Percentiles rank a stretch among this genome's conserved stretches.
These are phyloP conservation scores for Ficedula albicollis DNA, from an alignment of 2,797 vertebrate genomes.

Conservation along the genomic window DNA sequence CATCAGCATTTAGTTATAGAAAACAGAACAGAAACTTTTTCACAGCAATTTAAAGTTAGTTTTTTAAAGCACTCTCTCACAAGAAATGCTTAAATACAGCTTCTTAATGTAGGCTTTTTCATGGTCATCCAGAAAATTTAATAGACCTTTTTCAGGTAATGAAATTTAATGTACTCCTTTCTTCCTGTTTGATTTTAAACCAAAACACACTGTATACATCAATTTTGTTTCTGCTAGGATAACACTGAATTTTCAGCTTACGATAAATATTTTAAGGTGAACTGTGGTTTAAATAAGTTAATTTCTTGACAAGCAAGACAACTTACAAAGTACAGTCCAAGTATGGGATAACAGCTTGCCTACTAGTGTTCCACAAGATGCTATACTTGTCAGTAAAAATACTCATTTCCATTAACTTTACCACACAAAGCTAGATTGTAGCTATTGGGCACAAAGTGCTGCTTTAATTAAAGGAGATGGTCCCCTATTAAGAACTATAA, in stretches of 20 bases:
- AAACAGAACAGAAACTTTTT: background rate
- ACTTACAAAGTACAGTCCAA: background rate
- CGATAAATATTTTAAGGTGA: background rate
- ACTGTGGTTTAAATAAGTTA: background rate
- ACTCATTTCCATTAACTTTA: background rate
- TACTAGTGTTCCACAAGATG: background rate
- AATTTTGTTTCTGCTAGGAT: background rate
- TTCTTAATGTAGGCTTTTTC: background rate
- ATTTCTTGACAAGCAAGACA: background rate
- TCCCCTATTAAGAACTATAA: background rate
- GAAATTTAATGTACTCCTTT: background rate
- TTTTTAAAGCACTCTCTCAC: background rate
- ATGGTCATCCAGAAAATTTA: background rate
- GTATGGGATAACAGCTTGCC: background rate
- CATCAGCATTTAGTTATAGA: background rate
- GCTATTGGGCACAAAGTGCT: background rate
- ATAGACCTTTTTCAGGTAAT: background rate
- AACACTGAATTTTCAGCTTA: background rate
- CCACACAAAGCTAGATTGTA: background rate
- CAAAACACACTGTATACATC: background rate
- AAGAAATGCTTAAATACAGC: background rate
- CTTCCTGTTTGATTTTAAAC: background rate
- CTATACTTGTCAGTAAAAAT: background rate
- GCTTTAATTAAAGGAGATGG: background rate
- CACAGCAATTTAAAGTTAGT: background rate